Conservation (phyloP, 2,888 invertebrate genomes). For the Drosophila rubida region DNA sequence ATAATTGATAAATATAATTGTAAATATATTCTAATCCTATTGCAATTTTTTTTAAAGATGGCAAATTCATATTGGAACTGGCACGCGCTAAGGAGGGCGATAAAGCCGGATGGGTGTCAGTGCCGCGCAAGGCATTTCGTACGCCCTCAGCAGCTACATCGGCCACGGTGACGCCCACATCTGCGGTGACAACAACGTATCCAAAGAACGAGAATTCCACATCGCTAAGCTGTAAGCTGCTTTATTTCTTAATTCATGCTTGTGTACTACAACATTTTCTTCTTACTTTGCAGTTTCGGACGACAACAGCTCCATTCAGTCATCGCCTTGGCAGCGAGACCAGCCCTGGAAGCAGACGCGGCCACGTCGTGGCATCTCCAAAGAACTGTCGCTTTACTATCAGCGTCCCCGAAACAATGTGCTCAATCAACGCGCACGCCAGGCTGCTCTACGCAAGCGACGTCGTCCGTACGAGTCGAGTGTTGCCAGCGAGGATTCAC, state of each 20-base stretch:
- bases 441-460: slow-evolving; percentile 86
- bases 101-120: slow-evolving; percentile 94
- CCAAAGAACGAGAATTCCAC: slow-evolving; percentile 90
- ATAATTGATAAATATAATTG: neutral
- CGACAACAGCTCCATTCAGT: slow-evolving; percentile 95
- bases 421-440: slow-evolving; percentile 71
- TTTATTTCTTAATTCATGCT: neutral
- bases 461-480: slow-evolving; percentile 88
- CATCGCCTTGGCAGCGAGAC: slow-evolving; percentile 95
- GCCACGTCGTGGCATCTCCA: slow-evolving; percentile 90
- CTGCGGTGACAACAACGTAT: slow-evolving; percentile 84
- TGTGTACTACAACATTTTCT: slow-evolving; percentile 1
- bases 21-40: neutral
- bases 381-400: slow-evolving; percentile 89
- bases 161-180: slow-evolving; percentile 86
- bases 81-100: slow-evolving; percentile 91
- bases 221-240: slow-evolving; percentile 90
- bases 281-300: slow-evolving; percentile 89
- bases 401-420: slow-evolving; percentile 78
- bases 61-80: slow-evolving; percentile 95
- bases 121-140: slow-evolving; percentile 95
- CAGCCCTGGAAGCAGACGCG: slow-evolving; percentile 94
- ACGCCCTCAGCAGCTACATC: slow-evolving; percentile 89
- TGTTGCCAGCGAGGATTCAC: slow-evolving; percentile 42
- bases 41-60: slow-evolving; percentile 87